A percentile compares a stretch with the other conserved stretches of the same genome.
Evolutionary conservation across 2,888 invertebrate genomes (phyloP).

Genomic region (Acanthococcus lagerstroemiae): DNA sequence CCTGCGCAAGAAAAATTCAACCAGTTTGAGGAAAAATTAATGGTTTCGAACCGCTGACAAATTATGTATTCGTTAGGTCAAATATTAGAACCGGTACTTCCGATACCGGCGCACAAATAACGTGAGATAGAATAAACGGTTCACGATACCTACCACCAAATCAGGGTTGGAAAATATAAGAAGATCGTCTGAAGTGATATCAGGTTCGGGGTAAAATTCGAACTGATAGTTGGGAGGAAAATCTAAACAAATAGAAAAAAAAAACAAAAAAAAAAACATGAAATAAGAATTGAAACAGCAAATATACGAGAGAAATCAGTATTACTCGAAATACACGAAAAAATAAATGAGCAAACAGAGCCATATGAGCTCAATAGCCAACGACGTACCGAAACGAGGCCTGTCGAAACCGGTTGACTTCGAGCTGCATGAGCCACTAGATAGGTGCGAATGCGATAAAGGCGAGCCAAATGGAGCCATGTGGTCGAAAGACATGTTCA

Average conservation of each 20-base stretch:
- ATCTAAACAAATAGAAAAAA: constrained; percentile 4
- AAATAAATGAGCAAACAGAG: neutral
- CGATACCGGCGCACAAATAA: neutral
- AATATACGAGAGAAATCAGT: too few relatives aligned
- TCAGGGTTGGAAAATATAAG: constrained; percentile 16
- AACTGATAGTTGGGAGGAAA: constrained; percentile 15
- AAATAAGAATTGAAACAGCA: neutral
- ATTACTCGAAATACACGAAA: too few relatives aligned
- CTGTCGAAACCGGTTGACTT: neutral
- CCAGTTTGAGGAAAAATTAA: neutral
- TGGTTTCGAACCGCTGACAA: too few relatives aligned
- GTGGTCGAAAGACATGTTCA: constrained; percentile 6
- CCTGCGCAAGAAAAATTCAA: neutral
- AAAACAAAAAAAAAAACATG: constrained; percentile 1
- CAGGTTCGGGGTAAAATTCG: constrained; percentile 8
- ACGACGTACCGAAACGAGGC: constrained; percentile 18
- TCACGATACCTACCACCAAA: constrained; percentile 8
- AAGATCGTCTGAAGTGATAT: constrained; percentile 14
- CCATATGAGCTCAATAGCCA: neutral
- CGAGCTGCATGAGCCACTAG: neutral
- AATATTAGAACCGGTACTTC: neutral
- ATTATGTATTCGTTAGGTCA: too few relatives aligned
- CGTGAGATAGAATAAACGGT: neutral
- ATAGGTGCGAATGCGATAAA: neutral
- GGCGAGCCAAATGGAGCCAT: neutral